A percentile compares a stretch with the other conserved stretches of the same genome.
Conservation (phyloP, 2,113 vertebrate species). For the Epinephelus moara region DNA sequence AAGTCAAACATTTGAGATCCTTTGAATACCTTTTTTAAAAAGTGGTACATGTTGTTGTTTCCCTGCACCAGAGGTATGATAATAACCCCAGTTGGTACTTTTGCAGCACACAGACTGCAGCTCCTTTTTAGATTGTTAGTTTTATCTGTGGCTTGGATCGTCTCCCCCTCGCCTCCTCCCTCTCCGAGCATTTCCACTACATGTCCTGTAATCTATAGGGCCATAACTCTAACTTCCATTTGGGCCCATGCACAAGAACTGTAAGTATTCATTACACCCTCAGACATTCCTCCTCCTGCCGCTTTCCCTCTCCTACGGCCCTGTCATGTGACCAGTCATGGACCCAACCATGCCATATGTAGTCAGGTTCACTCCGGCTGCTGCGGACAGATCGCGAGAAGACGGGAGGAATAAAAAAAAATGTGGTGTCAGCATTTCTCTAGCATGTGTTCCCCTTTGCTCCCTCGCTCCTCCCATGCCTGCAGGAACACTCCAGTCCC, state of each 20-base stretch:
- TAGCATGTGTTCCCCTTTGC: conserved; percentile 54
- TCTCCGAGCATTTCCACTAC: not conserved
- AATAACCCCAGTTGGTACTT: not conserved
- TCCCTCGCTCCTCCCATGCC: conserved; percentile 34
- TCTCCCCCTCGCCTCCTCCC: not conserved
- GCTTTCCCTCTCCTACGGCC: conserved; percentile 30
- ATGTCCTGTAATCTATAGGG: conserved; percentile 59
- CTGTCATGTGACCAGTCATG: conserved; percentile 62
- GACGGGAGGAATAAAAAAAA: conserved; percentile 26
- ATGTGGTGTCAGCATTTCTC: conserved; percentile 68
- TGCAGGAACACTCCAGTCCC: conserved; percentile 34
- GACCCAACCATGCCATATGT: conserved; percentile 77
- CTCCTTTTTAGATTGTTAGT: conserved; percentile 13
- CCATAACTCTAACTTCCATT: conserved; percentile 43
- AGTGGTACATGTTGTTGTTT: not conserved
- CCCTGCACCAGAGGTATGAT: not conserved
- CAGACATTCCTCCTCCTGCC: conserved; percentile 51
- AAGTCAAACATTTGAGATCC: not conserved
- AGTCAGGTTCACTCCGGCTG: conserved; percentile 54
- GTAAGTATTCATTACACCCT: conserved; percentile 75
- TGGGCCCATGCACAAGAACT: conserved; percentile 19
- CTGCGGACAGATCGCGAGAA: conserved; percentile 48
- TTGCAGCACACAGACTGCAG: not conserved
- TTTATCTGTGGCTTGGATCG: conserved; percentile 30
- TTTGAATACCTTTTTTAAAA: not conserved